Evolutionary conservation across 2,113 vertebrate species (phyloP).

Genomic region (Microcebus ravelobensis): DNA sequence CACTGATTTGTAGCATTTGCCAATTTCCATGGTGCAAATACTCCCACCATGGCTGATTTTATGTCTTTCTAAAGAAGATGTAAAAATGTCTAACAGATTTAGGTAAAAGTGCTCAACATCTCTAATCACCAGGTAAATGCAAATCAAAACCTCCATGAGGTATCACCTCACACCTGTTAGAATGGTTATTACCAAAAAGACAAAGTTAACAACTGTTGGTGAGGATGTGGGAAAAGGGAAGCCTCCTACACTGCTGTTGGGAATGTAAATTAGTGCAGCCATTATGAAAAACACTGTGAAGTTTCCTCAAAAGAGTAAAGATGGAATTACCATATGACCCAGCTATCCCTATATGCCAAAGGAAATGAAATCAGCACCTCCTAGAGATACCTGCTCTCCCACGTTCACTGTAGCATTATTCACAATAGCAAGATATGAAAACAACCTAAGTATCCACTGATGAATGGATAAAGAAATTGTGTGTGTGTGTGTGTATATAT

Average conservation of each 20-base stretch:
- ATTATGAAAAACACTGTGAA: background rate
- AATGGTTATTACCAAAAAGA: background rate
- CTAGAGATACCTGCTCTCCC: background rate
- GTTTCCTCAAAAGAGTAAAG: background rate
- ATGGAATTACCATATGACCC: background rate
- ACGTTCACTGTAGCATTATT: background rate
- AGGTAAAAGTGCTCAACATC: background rate
- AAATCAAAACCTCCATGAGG: background rate
- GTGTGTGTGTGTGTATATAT: too few relatives aligned
- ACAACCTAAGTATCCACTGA: background rate
- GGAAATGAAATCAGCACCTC: background rate
- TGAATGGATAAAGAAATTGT: background rate
- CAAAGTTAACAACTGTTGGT: background rate
- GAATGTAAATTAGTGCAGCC: background rate
- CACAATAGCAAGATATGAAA: background rate
- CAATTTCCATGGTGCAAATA: background rate
- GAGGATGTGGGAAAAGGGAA: background rate
- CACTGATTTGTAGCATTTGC: background rate
- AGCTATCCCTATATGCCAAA: background rate
- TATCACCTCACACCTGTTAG: background rate
- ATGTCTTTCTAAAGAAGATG: background rate
- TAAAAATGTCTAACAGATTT: background rate
- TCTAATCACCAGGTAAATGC: background rate
- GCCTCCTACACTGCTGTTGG: background rate
- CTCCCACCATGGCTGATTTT: background rate